phyloP scores from a whole-genome alignment of 2,797 vertebrate species.

The Cyclura pinguis region DNA sequence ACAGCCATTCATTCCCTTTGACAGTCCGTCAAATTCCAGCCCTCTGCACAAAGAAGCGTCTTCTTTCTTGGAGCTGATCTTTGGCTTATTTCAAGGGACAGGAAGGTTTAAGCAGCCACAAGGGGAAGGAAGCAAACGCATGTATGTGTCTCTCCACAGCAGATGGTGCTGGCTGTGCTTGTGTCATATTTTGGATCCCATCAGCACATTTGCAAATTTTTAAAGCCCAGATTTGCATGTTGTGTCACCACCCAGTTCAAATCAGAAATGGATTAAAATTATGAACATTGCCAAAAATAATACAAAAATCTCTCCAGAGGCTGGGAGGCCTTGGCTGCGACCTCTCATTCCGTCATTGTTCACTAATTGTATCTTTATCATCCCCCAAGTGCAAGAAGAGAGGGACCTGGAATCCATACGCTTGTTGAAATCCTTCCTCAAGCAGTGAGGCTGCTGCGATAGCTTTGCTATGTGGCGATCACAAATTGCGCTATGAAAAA shows the following conservation, averaged over 20 bases:
- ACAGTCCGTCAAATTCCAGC: fast-evolving
- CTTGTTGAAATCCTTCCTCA: not conserved
- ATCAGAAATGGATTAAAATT: not conserved
- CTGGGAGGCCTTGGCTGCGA: not conserved
- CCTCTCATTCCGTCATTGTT: not conserved
- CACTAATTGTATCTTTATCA: not conserved
- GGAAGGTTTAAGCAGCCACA: not conserved
- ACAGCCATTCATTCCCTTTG: not conserved
- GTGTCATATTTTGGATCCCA: not conserved
- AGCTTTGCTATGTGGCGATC: not conserved
- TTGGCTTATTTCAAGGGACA: not conserved
- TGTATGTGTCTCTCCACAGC: not conserved
- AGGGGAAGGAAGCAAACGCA: not conserved
- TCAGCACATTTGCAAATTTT: not conserved
- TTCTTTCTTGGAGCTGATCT: not conserved
- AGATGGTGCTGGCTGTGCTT: not conserved
- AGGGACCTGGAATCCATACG: not conserved
- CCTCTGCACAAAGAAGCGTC: not conserved
- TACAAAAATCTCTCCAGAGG: not conserved
- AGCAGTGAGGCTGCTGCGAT: not conserved
- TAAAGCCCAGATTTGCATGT: not conserved
- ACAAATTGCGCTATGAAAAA: not conserved
- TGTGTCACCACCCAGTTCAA: not conserved
- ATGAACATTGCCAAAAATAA: too few relatives aligned
- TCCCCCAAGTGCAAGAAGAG: not conserved